phyloP scores from a whole-genome alignment of 2,888 invertebrate genomes.

The Sphaerophoria rueppellii region DNA sequence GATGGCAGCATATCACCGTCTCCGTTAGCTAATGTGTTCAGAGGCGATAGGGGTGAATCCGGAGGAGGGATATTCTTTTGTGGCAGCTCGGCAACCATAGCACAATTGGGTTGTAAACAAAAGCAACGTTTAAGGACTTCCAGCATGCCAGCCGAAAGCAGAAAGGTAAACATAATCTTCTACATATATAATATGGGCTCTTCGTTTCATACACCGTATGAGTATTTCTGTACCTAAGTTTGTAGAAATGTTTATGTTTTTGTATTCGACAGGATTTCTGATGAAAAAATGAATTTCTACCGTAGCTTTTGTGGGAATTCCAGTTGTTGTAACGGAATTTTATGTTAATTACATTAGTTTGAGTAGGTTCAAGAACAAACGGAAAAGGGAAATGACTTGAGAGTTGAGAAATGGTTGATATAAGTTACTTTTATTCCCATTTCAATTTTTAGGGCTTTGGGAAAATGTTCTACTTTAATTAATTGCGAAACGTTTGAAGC shows the following conservation, averaged over 20 bases:
- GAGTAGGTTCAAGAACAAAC: not conserved
- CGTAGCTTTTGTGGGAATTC: slow-evolving; percentile 7
- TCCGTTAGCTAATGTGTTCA: slow-evolving; percentile 57
- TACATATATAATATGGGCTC: not conserved
- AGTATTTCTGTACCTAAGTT: not conserved
- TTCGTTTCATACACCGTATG: not conserved
- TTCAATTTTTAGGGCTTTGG: not conserved
- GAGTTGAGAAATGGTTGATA: not conserved
- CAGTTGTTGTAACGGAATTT: slow-evolving; percentile 40
- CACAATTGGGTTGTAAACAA: slow-evolving; percentile 76
- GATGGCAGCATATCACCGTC: slow-evolving; percentile 67
- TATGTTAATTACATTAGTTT: slow-evolving; percentile 43
- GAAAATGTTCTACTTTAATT: not conserved
- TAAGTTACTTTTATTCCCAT: slow-evolving; percentile 27
- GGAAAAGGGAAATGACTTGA: not conserved
- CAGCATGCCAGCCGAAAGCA: slow-evolving; percentile 81
- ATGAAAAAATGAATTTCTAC: slow-evolving; percentile 15
- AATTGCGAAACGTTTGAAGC: not conserved
- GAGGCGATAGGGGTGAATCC: slow-evolving; percentile 58
- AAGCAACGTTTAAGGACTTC: slow-evolving; percentile 81
- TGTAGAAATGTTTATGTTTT: not conserved
- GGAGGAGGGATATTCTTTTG: slow-evolving; percentile 66
- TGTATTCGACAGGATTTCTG: not conserved
- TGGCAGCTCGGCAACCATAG: slow-evolving; percentile 77
- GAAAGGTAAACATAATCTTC: slow-evolving; percentile 78